Conservation (phyloP, 2,797 vertebrate species). For the Sebastes steindachneri region DNA sequence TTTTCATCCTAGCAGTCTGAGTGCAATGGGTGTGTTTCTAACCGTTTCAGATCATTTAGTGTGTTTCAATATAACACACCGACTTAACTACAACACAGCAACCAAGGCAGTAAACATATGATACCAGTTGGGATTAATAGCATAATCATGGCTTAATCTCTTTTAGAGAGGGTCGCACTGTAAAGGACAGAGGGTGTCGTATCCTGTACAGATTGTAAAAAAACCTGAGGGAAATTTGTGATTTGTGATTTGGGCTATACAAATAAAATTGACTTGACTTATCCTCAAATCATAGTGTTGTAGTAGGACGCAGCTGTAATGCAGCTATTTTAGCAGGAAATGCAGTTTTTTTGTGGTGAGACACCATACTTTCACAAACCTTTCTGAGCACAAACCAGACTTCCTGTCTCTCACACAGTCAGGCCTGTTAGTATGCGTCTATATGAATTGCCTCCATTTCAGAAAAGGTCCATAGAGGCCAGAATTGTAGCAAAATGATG, state of each 20-base stretch:
- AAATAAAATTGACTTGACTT: too few relatives aligned
- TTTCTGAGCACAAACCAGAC: conserved; percentile 57
- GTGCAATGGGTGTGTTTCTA: conserved; percentile 14
- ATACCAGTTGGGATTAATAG: conserved; percentile 1
- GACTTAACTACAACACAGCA: neutral
- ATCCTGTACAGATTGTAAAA: too few relatives aligned
- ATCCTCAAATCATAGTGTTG: neutral
- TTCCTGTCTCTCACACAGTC: conserved; percentile 73
- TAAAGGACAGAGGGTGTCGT: too few relatives aligned
- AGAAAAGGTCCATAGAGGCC: neutral
- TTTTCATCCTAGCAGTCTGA: neutral
- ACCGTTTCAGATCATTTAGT: neutral
- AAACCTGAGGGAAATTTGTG: too few relatives aligned
- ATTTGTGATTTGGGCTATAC: too few relatives aligned
- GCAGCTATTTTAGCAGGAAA: conserved; percentile 37
- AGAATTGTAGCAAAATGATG: neutral
- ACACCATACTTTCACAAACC: conserved; percentile 30
- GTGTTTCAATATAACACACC: neutral
- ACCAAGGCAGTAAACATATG: neutral
- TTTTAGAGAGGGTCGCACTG: neutral
- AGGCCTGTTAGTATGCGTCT: conserved; percentile 17
- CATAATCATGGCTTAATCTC: neutral
- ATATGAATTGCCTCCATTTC: conserved; percentile 16
- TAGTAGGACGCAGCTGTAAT: conserved; percentile 9
- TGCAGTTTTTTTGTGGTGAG: conserved; percentile 53